These are phyloP conservation scores for Onychomys arenicola DNA, from an alignment of 2,797 vertebrate genomes.

Conservation along the genomic window DNA sequence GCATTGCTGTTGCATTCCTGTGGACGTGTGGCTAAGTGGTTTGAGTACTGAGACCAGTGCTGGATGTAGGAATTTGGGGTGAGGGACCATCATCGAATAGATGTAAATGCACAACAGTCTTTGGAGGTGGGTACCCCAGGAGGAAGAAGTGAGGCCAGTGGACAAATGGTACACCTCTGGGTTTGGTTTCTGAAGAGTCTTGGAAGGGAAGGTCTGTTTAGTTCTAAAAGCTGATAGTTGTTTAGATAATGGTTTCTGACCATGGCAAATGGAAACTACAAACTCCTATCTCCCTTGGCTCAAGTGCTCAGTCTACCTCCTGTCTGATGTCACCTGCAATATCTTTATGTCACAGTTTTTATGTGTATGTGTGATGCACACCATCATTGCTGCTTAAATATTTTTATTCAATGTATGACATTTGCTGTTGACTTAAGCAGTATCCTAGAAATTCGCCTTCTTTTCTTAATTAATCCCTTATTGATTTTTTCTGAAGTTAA, in stretches of 20 bases:
- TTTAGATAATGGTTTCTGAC: background rate
- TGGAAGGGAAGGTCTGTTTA: background rate
- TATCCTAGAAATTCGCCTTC: background rate
- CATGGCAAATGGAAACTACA: rapidly evolving
- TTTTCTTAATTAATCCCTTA: background rate
- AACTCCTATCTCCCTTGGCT: background rate
- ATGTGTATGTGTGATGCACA: background rate
- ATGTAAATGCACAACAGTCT: background rate
- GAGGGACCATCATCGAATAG: background rate
- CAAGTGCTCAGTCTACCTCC: background rate
- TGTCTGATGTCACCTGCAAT: background rate
- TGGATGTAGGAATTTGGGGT: background rate
- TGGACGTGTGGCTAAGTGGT: background rate
- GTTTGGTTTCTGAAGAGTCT: background rate
- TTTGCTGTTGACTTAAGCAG: background rate
- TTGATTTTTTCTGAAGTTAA: background rate
- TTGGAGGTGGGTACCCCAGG: background rate
- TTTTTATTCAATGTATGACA: background rate
- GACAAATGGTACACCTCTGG: background rate
- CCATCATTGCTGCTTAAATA: background rate
- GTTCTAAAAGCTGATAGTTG: background rate
- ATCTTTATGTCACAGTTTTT: background rate
- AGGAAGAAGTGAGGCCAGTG: background rate
- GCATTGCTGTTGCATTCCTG: background rate
- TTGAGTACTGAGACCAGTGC: background rate